Conservation (phyloP, 2,797 vertebrate species). For the Tragopan temminckii region DNA sequence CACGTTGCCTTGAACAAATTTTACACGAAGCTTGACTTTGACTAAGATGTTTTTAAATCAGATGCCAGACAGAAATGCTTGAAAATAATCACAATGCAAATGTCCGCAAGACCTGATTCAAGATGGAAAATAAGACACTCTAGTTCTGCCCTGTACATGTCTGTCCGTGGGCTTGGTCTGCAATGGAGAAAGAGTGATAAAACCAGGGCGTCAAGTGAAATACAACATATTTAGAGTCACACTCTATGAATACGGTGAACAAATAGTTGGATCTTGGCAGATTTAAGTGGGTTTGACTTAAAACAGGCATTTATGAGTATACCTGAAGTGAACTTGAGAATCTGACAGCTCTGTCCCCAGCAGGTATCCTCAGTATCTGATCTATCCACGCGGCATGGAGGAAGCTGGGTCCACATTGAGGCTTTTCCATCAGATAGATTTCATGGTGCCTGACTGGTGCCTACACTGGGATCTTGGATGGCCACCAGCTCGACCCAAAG, state of each 20-base stretch:
- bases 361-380: neutral
- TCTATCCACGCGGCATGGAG: neutral
- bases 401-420: neutral
- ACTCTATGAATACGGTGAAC: neutral
- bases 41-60: constrained; percentile 18
- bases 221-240: neutral
- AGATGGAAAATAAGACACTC: neutral
- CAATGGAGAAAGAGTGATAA: neutral
- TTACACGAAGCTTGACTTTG: neutral
- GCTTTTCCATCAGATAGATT: neutral
- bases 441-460: neutral
- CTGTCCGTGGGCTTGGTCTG: neutral
- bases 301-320: neutral
- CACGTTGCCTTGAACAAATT: constrained; percentile 30
- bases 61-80: constrained; percentile 25
- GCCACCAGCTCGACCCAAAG: neutral
- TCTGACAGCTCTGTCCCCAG: neutral
- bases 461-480: neutral
- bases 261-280: neutral
- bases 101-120: neutral
- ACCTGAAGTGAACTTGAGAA: neutral
- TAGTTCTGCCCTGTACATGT: neutral
- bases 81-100: neutral
- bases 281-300: neutral
- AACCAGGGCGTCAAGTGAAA: neutral